Evolutionary conservation across 2,113 vertebrate species (phyloP).

Genomic region (Ictidomys tridecemlineatus): DNA sequence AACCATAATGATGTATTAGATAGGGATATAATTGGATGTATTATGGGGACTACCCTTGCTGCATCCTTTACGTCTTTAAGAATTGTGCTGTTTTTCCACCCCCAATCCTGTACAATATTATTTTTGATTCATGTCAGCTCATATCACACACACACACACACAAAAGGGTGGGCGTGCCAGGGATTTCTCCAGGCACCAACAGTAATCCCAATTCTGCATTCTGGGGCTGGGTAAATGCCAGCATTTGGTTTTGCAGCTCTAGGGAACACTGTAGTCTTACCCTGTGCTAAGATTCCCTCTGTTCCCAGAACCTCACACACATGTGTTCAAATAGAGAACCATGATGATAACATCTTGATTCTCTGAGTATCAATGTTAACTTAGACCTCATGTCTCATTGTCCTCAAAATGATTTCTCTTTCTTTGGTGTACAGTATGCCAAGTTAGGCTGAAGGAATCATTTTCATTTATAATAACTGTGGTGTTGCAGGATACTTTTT

Average conservation of each 20-base stretch:
- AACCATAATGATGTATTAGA: background rate
- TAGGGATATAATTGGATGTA: background rate
- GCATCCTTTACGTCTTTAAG: background rate
- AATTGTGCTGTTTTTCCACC: background rate
- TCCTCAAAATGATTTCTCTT: background rate
- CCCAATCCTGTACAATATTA: background rate
- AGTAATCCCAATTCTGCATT: background rate
- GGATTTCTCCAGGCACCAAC: background rate
- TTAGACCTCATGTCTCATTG: background rate
- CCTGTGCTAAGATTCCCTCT: background rate
- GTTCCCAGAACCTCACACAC: background rate
- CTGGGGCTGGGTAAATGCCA: background rate
- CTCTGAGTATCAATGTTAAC: background rate
- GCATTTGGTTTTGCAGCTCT: background rate
- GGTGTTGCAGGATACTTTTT: background rate
- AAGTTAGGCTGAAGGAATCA: background rate
- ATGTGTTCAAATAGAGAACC: background rate
- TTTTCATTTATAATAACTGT: background rate
- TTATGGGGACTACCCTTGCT: background rate
- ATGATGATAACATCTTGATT: background rate
- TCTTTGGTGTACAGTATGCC: background rate
- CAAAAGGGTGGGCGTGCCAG: too few species aligned
- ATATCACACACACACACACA: too few species aligned
- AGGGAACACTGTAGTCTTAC: background rate
- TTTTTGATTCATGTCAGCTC: background rate